Percentiles rank a stretch among this genome's conserved stretches.
Conservation (phyloP, 2,113 vertebrate genomes). For the Pan troglodytes region NHGRI_mPanTro3-v2.1_pri NC_072420.2:44745001-44745500, state of each 20-base stretch:
- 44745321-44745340: not conserved
- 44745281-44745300: not conserved
- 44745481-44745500: not conserved
- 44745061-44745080: not conserved
- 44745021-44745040: not conserved
- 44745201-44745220: not conserved
- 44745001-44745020: too few species aligned
- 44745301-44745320: too few species aligned
- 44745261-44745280: not conserved
- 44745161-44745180: not conserved
- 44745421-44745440: not conserved
- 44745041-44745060: not conserved
- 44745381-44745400: not conserved
- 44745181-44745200: not conserved
- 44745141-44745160: not conserved
- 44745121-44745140: not conserved
- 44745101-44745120: not conserved
- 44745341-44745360: not conserved
- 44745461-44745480: accelerated
- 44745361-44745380: not conserved
- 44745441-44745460: not conserved
- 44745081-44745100: too few species aligned
- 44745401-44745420: not conserved
- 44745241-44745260: not conserved
- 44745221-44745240: not conserved